Conservation (phyloP, 2,113 vertebrate species). For the Ammodytes dubius region DNA sequence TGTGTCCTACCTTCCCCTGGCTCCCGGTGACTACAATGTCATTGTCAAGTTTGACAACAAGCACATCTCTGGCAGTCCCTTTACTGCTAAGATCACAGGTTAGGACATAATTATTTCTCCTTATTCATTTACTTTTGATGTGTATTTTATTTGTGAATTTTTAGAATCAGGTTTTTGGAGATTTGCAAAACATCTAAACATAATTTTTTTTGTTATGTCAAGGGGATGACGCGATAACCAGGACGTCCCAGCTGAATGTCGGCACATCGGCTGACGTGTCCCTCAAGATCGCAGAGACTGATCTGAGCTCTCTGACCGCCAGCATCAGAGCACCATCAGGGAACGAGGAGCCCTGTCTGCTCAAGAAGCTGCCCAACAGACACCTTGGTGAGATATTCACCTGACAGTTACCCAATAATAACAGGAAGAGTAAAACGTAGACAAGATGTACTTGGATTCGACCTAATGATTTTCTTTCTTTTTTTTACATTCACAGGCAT, state of each 20-base stretch:
- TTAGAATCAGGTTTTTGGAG: background rate
- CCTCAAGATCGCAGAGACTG: slow-evolving; percentile 95
- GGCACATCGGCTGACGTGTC: slow-evolving; percentile 95
- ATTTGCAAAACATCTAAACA: slow-evolving; percentile 30
- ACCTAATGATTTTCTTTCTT: slow-evolving; percentile 6
- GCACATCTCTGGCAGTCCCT: slow-evolving; percentile 95
- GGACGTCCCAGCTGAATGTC: slow-evolving; percentile 95
- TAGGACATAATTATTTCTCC: slow-evolving; percentile 29
- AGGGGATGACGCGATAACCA: slow-evolving; percentile 93
- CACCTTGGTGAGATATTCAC: slow-evolving; percentile 89
- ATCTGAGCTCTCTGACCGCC: slow-evolving; percentile 92
- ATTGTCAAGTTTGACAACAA: slow-evolving; percentile 98
- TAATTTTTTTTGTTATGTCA: slow-evolving; percentile 33
- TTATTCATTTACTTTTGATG: background rate
- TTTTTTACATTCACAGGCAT: slow-evolving; percentile 85
- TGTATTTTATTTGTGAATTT: slow-evolving; percentile 6
- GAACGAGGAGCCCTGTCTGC: slow-evolving; percentile 95
- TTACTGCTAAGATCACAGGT: slow-evolving; percentile 97
- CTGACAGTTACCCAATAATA: slow-evolving; percentile 3
- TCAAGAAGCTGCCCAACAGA: slow-evolving; percentile 94
- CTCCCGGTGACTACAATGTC: slow-evolving; percentile 95
- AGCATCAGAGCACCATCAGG: slow-evolving; percentile 96
- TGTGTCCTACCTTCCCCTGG: slow-evolving; percentile 95
- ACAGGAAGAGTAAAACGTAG: slow-evolving; percentile 3
- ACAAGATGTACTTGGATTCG: slow-evolving; percentile 12